Evolutionary conservation across 2,797 vertebrate species (phyloP).

Genomic region (Pelochelys cantorii): DNA sequence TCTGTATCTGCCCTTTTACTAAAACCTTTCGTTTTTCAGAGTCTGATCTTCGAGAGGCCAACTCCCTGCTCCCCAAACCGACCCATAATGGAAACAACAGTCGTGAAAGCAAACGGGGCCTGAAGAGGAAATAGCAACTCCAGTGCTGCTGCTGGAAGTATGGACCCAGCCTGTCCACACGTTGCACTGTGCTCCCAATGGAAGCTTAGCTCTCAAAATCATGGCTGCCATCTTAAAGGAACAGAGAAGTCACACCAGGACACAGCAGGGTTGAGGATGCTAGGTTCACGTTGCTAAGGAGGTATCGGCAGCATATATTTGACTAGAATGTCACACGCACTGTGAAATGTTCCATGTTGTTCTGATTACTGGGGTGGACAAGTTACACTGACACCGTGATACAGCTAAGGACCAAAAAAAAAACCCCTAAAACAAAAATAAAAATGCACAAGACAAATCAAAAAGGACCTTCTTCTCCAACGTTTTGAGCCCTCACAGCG

Average conservation of each 20-base stretch:
- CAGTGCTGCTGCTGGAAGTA: not conserved
- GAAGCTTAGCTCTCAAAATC: conserved; percentile 35
- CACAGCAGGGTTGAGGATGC: conserved; percentile 15
- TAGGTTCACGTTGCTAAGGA: conserved; percentile 14
- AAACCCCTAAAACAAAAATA: not conserved
- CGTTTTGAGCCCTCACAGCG: not conserved
- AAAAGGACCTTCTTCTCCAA: not conserved
- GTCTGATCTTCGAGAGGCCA: not conserved
- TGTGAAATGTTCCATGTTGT: not conserved
- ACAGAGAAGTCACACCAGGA: not conserved
- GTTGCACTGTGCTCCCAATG: not conserved
- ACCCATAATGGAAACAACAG: not conserved
- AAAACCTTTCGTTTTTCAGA: not conserved
- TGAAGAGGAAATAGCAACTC: not conserved
- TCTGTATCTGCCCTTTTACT: not conserved
- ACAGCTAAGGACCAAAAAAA: not conserved
- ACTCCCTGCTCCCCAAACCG: not conserved
- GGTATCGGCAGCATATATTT: not conserved
- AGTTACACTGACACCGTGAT: not conserved
- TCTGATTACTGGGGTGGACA: conserved; percentile 9
- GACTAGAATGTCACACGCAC: not conserved
- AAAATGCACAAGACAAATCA: not conserved
- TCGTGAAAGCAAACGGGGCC: not conserved
- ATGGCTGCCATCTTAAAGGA: conserved; percentile 18
- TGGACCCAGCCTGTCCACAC: not conserved